These are phyloP conservation scores for Diachasma alloeum DNA, from an alignment of 1,140 invertebrate genomes.

Conservation along the genomic window DNA sequence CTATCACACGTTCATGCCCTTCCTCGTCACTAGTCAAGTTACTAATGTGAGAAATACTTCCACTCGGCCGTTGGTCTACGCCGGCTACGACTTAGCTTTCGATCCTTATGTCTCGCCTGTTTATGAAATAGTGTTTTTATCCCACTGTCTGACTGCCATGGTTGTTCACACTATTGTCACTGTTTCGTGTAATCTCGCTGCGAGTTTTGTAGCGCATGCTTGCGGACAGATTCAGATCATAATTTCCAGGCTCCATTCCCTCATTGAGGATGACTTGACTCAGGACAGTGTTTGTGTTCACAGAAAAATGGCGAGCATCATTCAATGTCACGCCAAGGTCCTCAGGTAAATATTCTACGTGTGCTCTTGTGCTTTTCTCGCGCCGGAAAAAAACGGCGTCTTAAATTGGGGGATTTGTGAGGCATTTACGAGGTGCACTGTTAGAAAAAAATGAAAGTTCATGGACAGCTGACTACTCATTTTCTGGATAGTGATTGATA, in stretches of 20 bases:
- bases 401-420: no score
- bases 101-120: conserved; percentile 29
- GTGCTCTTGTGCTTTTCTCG: no score
- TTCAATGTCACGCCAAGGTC: conserved; percentile 24
- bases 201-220: conserved; percentile 35
- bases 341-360: not conserved
- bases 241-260: conserved; percentile 19
- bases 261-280: conserved; percentile 10
- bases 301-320: not conserved
- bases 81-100: conserved; percentile 31
- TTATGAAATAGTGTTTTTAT: conserved; percentile 37
- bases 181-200: conserved; percentile 26
- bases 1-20: conserved; percentile 11
- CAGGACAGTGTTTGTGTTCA: not conserved
- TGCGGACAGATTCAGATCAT: conserved; percentile 42
- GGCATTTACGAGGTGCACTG: no score
- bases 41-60: not conserved
- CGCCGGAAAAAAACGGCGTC: no score
- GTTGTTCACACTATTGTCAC: conserved; percentile 14
- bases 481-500: no score
- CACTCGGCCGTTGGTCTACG: not conserved
- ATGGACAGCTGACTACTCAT: no score
- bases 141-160: conserved; percentile 31
- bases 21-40: not conserved
- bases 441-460: no score